These are phyloP conservation scores for Caenorhabditis brenneri DNA, from an alignment of 1,140 invertebrate genomes.

Conservation along the genomic window DNA sequence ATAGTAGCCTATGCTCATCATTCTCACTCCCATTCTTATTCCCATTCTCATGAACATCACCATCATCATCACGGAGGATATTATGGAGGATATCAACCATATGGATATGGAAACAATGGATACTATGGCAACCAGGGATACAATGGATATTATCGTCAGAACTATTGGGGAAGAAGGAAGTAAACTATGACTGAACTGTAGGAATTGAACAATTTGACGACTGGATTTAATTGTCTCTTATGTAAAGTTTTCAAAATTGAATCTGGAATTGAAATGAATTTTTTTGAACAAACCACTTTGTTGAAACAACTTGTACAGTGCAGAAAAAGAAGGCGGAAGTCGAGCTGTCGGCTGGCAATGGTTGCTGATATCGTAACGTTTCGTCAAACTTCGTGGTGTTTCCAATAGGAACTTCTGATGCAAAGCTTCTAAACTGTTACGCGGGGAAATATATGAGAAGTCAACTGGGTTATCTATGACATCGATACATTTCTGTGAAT, in stretches of 20 bases:
- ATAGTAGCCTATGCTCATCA: not conserved
- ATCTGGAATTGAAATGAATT: not conserved
- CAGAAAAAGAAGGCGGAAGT: too few relatives aligned
- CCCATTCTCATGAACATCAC: slow-evolving; percentile 16
- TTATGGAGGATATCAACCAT: slow-evolving; percentile 11
- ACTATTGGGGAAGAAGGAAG: slow-evolving; percentile 27
- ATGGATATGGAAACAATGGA: slow-evolving; percentile 25
- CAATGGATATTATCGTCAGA: slow-evolving; percentile 27
- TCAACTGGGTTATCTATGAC: too few relatives aligned
- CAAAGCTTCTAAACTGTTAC: too few relatives aligned
- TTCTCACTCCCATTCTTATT: not conserved
- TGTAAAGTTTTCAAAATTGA: not conserved
- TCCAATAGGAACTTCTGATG: too few relatives aligned
- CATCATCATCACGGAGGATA: slow-evolving; percentile 6
- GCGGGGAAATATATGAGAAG: too few relatives aligned
- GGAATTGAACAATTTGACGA: not conserved
- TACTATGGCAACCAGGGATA: not conserved
- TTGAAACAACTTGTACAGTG: too few relatives aligned
- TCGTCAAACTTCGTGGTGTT: too few relatives aligned
- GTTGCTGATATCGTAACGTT: too few relatives aligned
- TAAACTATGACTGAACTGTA: not conserved
- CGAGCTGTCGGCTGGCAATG: too few relatives aligned
- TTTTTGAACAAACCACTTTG: too few relatives aligned
- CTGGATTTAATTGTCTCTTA: slow-evolving; percentile 4
- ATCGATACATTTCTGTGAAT: too few relatives aligned